These are phyloP conservation scores for Phodopus roborovskii DNA, from an alignment of 2,113 vertebrate genomes.

Conservation along the genomic window DNA sequence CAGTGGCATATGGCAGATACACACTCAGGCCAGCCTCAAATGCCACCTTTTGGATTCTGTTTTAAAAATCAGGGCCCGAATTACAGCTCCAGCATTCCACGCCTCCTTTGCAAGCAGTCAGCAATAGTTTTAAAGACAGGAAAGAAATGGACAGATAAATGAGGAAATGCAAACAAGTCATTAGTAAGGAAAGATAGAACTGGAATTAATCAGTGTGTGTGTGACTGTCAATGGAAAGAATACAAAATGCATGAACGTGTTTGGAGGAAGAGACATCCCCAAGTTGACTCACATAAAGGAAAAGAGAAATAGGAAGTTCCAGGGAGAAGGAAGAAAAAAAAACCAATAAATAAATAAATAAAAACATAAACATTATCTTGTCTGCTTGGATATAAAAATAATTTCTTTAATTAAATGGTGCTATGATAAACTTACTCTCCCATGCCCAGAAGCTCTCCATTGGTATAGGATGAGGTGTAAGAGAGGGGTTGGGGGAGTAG, in stretches of 20 bases:
- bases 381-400: background rate
- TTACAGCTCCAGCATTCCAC: constrained; percentile 44
- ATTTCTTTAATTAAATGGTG: background rate
- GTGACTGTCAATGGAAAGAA: background rate
- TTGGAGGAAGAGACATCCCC: background rate
- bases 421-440: background rate
- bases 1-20: constrained; percentile 69
- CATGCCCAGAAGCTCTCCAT: too few relatives aligned
- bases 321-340: background rate
- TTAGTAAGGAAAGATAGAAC: constrained; percentile 18
- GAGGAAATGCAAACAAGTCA: constrained; percentile 18
- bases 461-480: background rate
- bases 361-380: background rate
- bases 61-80: constrained; percentile 59
- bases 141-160: constrained; percentile 29
- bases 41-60: constrained; percentile 57
- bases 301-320: background rate
- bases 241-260: background rate
- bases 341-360: background rate
- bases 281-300: background rate
- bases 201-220: background rate
- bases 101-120: background rate
- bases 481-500: background rate
- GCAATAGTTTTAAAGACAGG: background rate
- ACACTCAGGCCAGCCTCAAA: constrained; percentile 36